These are phyloP conservation scores for Notarius lentiginosus DNA, from an alignment of 2,113 vertebrate species.

Conservation along the genomic window DNA sequence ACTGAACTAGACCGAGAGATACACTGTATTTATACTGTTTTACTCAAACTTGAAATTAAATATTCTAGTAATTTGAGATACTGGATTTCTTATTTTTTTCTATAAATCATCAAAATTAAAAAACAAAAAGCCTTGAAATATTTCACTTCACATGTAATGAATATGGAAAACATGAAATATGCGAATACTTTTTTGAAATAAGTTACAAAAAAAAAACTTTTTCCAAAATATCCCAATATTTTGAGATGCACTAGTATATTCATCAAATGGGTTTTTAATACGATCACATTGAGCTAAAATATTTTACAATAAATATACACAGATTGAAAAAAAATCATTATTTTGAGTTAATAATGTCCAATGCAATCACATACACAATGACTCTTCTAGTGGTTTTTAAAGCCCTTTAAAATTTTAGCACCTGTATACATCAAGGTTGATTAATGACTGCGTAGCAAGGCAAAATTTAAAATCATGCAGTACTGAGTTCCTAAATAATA, in stretches of 20 bases:
- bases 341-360: neutral
- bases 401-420: neutral
- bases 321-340: neutral
- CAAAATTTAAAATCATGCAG: neutral
- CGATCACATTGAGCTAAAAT: neutral
- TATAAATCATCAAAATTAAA: too few species aligned
- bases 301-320: constrained; percentile 17
- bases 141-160: too few species aligned
- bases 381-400: neutral
- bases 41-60: too few species aligned
- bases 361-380: neutral
- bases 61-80: too few species aligned
- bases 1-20: too few species aligned
- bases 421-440: neutral
- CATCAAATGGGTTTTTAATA: neutral
- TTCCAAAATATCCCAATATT: too few species aligned
- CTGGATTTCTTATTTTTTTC: too few species aligned
- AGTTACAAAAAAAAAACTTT: too few species aligned
- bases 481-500: neutral
- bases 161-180: too few species aligned
- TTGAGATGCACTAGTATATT: neutral
- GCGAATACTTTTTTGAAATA: too few species aligned
- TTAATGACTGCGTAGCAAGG: neutral
- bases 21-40: too few species aligned
- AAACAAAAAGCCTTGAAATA: too few species aligned